phyloP scores from a whole-genome alignment of 2,888 invertebrate genomes.

The Creontiades dilutus region DNA sequence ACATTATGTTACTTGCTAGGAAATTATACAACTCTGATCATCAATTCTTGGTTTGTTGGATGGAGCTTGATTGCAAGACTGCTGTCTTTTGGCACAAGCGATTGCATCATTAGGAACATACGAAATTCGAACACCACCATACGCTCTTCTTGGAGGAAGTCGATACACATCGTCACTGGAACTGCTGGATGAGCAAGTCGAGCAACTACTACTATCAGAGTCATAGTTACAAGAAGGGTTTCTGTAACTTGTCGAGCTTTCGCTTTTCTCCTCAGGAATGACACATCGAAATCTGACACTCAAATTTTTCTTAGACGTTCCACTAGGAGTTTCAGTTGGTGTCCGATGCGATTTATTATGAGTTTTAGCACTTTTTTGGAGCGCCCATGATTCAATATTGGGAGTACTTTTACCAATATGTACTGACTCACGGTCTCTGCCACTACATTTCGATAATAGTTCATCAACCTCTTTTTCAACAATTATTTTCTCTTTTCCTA shows the following conservation, averaged over 20 bases:
- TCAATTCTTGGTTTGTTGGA: constrained; percentile 74
- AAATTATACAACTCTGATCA: constrained; percentile 76
- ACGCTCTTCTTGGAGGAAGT: constrained; percentile 89
- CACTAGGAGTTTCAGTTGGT: constrained; percentile 73
- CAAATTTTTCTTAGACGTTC: constrained; percentile 73
- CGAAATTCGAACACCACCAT: constrained; percentile 93
- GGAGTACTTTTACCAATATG: constrained; percentile 75
- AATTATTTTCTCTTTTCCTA: constrained; percentile 74
- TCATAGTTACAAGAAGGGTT: constrained; percentile 57
- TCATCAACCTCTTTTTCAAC: constrained; percentile 78
- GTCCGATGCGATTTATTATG: constrained; percentile 40
- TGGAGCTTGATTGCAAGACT: constrained; percentile 71
- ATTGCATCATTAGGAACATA: constrained; percentile 96
- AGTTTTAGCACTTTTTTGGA: constrained; percentile 59
- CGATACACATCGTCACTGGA: constrained; percentile 92
- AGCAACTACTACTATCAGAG: constrained; percentile 84
- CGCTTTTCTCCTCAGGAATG: constrained; percentile 70
- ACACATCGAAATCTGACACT: constrained; percentile 74
- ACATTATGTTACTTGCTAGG: constrained; percentile 64
- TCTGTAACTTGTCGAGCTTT: constrained; percentile 68
- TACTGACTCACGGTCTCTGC: constrained; percentile 77
- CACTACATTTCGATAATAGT: constrained; percentile 78
- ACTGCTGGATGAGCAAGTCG: constrained; percentile 90
- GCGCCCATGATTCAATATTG: constrained; percentile 79
- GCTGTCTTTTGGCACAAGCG: constrained; percentile 84